Conservation (phyloP, 1,140 invertebrate genomes). For the Cherax destructor region DNA sequence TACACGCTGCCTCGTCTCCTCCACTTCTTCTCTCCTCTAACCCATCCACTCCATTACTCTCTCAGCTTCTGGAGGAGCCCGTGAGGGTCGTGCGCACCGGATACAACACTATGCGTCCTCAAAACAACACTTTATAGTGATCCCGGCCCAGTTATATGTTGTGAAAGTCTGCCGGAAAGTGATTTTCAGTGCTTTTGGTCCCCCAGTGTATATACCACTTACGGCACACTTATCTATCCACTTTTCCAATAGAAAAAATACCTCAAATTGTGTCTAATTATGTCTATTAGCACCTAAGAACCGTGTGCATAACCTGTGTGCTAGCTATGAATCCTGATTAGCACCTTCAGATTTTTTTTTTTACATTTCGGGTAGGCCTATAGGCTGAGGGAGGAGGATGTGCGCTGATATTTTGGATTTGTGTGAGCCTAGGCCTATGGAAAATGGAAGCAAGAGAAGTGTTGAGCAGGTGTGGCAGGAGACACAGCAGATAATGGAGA, state of each 20-base stretch:
- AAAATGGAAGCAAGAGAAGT: neutral
- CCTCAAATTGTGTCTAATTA: neutral
- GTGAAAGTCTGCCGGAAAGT: conserved; percentile 59
- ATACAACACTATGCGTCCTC: conserved; percentile 15
- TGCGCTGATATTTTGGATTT: conserved; percentile 19
- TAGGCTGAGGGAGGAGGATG: conserved; percentile 12
- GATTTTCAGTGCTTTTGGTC: conserved; percentile 46
- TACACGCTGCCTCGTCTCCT: conserved; percentile 13
- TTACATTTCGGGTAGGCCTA: neutral
- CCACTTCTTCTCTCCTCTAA: conserved; percentile 15
- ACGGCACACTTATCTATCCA: neutral
- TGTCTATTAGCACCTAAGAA: conserved; percentile 11
- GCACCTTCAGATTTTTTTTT: neutral
- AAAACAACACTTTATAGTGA: conserved; percentile 32
- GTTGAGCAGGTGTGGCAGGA: conserved; percentile 56
- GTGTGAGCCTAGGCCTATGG: neutral
- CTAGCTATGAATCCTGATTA: conserved; percentile 55
- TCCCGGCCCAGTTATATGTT: conserved; percentile 40
- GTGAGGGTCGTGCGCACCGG: neutral
- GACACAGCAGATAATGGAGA: conserved; percentile 50
- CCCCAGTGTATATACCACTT: neutral
- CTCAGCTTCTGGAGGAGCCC: neutral
- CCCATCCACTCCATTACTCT: neutral
- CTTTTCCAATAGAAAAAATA: neutral
- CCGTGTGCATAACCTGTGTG: conserved; percentile 8